A percentile compares a stretch with the other conserved stretches of the same genome.
Conservation (phyloP, 2,113 vertebrate genomes). For the Symphodus melops region DNA sequence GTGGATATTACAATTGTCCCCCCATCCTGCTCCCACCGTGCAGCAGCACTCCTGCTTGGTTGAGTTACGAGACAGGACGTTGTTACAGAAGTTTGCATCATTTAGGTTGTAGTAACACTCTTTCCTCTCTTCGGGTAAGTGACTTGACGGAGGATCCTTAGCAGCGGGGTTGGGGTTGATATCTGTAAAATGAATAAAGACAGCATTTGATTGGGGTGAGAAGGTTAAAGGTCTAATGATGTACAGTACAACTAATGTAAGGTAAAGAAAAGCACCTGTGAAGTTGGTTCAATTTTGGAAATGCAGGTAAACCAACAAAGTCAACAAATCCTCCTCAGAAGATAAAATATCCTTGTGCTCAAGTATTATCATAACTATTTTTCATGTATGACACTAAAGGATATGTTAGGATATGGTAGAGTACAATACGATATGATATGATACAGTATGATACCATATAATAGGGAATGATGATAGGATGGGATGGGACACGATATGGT, state of each 20-base stretch:
- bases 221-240: conserved; percentile 7
- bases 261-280: background rate
- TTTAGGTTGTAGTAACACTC: conserved; percentile 84
- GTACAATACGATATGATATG: too few relatives aligned
- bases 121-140: conserved; percentile 70
- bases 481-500: too few relatives aligned
- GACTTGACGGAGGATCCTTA: background rate
- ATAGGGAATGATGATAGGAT: too few relatives aligned
- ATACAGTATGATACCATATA: too few relatives aligned
- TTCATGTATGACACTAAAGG: too few relatives aligned
- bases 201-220: background rate
- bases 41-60: conserved; percentile 85
- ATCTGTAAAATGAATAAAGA: conserved; percentile 15
- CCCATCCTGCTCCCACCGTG: conserved; percentile 82
- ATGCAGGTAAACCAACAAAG: too few relatives aligned
- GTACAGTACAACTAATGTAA: too few relatives aligned
- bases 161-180: background rate
- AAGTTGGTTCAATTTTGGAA: background rate
- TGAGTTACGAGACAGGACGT: conserved; percentile 81
- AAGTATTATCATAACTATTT: too few relatives aligned
- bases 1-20: conserved; percentile 84
- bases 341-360: too few relatives aligned
- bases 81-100: conserved; percentile 80
- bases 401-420: too few relatives aligned
- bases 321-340: too few relatives aligned